These are phyloP conservation scores for Oryctes rhinoceros DNA, from an alignment of 1,140 invertebrate genomes.

Conservation along the genomic window DNA sequence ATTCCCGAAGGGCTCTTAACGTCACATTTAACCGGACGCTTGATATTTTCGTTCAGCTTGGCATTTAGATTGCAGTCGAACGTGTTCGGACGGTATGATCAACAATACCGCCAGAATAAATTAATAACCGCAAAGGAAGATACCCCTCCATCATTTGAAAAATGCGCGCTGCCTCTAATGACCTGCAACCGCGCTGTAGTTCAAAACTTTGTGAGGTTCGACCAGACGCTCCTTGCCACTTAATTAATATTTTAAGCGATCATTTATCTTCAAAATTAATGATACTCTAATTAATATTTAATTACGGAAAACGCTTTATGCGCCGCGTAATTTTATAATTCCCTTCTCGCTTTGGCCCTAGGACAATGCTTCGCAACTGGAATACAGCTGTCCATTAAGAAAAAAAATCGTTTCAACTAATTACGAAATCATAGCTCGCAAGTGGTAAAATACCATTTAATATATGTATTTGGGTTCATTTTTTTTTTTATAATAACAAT, in stretches of 20 bases:
- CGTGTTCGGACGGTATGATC: too few species aligned
- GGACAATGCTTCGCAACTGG: not conserved
- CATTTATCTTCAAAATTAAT: conserved; percentile 58
- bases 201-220: not conserved
- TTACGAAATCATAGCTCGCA: conserved; percentile 1
- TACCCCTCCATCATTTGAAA: not conserved
- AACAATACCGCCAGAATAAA: too few species aligned
- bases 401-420: conserved; percentile 17
- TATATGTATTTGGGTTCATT: not conserved
- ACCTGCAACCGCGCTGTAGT: conserved; percentile 4
- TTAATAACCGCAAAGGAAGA: too few species aligned
- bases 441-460: conserved; percentile 1
- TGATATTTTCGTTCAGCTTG: too few species aligned
- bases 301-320: conserved; percentile 51
- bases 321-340: conserved; percentile 41
- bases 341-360: not conserved
- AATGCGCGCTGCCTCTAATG: not conserved
- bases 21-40: too few species aligned
- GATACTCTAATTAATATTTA: conserved; percentile 57
- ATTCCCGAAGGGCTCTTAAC: too few species aligned
- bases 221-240: conserved; percentile 36
- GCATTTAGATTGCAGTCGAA: too few species aligned
- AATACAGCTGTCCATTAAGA: not conserved
- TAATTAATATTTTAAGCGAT: conserved; percentile 56
- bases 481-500: not conserved